Evolutionary conservation across 2,113 vertebrate genomes (phyloP), one percentile per base, ranked within the genome.

Genomic region (Saccopteryx leptura): DNA sequence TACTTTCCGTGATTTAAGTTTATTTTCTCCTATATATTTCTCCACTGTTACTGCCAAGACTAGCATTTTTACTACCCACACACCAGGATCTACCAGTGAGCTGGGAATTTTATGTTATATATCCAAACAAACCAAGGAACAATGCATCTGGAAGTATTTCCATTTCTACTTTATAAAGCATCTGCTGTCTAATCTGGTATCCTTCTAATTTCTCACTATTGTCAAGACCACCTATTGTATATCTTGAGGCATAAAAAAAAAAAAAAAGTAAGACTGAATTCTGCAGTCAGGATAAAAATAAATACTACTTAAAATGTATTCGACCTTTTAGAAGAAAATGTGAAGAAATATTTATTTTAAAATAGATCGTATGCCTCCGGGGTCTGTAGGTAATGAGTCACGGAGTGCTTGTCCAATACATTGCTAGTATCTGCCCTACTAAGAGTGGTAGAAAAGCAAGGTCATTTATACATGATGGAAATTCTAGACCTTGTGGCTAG

Each of bases 321-420:
- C 0, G 5, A 84, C 21, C 9, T 87, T 89, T n/a, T 50, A 83
- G 79, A 87, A 92, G 66, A 88, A 88, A 87, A 76, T 91, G 18
- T 63, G 75, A 56, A 84, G 54, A 95, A 91, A 93, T 68, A 66
- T 58, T 80, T 90, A 82, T 93, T 95, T 95, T 80, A 93, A 97
- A 89, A 75, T 60, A 85, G 58, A 66, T 21, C 4, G 7, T 46
- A 52, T 65, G 54, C 54, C 63, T 88, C 15, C 11, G 7, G 74
- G 54, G 21, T 21, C 2, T 21, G 31, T 14, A 54, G 39, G 5
- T 61, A 21, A 89, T 66, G 39, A 66, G 24, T 60, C 54, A 12
- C 46, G n/a, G 17, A 85, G 48, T 4, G 17, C 46, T 66, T 81
- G 14, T 56, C 26, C 3, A 1, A 39, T 48, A 24, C 0, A 19